Conservation (phyloP, 2,888 invertebrate species). For the Nysson spinosus region DNA sequence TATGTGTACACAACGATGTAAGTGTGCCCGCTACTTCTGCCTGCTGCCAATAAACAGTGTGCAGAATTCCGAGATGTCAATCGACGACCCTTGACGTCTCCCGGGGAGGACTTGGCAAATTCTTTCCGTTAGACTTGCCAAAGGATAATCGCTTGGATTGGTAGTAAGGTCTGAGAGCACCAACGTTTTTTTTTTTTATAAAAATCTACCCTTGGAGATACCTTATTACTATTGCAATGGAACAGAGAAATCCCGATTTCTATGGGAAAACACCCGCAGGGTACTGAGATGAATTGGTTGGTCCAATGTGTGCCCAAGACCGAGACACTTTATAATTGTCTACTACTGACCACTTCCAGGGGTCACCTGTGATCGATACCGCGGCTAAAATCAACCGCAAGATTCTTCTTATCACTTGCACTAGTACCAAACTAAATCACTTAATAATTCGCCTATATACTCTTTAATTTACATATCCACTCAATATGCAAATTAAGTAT, state of each 20-base stretch:
- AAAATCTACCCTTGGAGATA: background rate
- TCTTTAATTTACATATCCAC: background rate
- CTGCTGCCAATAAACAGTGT: constrained; percentile 50
- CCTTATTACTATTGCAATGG: background rate
- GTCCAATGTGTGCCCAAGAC: constrained; percentile 34
- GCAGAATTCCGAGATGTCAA: constrained; percentile 66
- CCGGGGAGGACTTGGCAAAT: constrained; percentile 13
- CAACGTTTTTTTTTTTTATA: background rate
- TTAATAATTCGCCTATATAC: background rate
- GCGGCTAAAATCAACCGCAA: constrained; percentile 33
- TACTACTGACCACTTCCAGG: constrained; percentile 46
- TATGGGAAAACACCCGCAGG: constrained; percentile 16
- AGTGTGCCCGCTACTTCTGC: constrained; percentile 17
- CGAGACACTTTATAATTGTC: constrained; percentile 55
- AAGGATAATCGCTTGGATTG: background rate
- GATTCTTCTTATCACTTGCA: constrained; percentile 14
- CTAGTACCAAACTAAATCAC: background rate
- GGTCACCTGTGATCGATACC: constrained; percentile 51
- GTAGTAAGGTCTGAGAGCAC: background rate
- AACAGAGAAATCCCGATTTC: constrained; percentile 6
- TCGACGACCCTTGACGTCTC: constrained; percentile 38
- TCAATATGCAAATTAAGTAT: background rate
- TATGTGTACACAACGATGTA: constrained; percentile 1
- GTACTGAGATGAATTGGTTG: constrained; percentile 41
- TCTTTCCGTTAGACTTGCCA: background rate